phyloP scores from a whole-genome alignment of 2,888 invertebrate species.

The Hirtodrosophila alboralis region DNA sequence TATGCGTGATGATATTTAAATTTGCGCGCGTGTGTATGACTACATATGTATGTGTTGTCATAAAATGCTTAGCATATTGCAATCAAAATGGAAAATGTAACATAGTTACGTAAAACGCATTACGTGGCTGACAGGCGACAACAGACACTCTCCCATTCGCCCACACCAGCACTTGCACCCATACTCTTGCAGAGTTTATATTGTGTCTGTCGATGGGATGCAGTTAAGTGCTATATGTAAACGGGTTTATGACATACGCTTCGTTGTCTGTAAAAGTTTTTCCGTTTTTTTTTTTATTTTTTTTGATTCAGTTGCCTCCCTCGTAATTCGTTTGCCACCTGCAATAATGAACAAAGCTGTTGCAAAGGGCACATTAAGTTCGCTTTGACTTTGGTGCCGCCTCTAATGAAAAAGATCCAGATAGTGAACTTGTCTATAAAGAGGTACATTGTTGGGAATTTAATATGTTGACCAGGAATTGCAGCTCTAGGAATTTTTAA shows the following conservation, averaged over 20 bases:
- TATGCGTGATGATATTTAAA: too few species aligned
- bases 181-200: conserved; percentile 9
- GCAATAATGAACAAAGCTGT: conserved; percentile 32
- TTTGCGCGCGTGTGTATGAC: conserved; percentile 7
- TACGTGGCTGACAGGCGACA: conserved; percentile 53
- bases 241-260: conserved; percentile 38
- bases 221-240: conserved; percentile 52
- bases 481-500: too few species aligned
- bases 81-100: conserved; percentile 70
- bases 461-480: too few species aligned
- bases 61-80: conserved; percentile 67
- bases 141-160: conserved; percentile 9
- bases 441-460: too few species aligned
- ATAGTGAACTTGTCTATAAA: conserved; percentile 17
- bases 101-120: conserved; percentile 64
- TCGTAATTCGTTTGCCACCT: conserved; percentile 50
- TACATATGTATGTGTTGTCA: conserved; percentile 12
- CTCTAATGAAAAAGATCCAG: conserved; percentile 22
- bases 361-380: conserved; percentile 11
- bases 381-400: conserved; percentile 13
- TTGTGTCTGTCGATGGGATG: conserved; percentile 47
- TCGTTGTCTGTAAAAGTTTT: conserved; percentile 25
- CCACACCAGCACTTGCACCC: not conserved
- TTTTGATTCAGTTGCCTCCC: conserved; percentile 24
- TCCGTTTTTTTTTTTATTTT: not conserved